Conservation (phyloP, 2,113 vertebrate species). For the Sturnira hondurensis region DNA sequence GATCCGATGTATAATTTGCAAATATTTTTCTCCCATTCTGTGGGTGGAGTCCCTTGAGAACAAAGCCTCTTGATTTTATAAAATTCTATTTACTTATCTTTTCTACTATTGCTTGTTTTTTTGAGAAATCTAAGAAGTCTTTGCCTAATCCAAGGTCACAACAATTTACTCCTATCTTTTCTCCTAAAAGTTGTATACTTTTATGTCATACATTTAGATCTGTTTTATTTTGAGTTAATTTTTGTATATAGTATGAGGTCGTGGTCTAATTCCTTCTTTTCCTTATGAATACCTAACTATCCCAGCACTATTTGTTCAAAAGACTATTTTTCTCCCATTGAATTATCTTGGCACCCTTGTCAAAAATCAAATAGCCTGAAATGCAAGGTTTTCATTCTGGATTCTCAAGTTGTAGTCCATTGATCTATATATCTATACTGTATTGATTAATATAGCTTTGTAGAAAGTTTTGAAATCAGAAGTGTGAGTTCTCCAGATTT, state of each 20-base stretch:
- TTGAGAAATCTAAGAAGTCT: neutral
- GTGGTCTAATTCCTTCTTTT: neutral
- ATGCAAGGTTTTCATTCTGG: neutral
- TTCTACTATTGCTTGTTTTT: neutral
- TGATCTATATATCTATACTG: neutral
- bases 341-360: neutral
- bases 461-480: neutral
- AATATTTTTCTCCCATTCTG: neutral
- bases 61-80: neutral
- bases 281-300: neutral
- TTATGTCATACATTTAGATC: neutral
- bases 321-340: neutral
- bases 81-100: neutral
- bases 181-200: neutral
- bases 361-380: neutral
- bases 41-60: neutral
- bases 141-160: neutral
- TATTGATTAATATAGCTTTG: neutral
- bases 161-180: neutral
- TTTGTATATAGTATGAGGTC: neutral
- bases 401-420: neutral
- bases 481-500: neutral
- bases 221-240: conserved; percentile 8
- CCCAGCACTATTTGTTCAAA: neutral
- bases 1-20: neutral